phyloP scores from a whole-genome alignment of 2,888 invertebrate genomes.

The Heteropelma amictum region DNA sequence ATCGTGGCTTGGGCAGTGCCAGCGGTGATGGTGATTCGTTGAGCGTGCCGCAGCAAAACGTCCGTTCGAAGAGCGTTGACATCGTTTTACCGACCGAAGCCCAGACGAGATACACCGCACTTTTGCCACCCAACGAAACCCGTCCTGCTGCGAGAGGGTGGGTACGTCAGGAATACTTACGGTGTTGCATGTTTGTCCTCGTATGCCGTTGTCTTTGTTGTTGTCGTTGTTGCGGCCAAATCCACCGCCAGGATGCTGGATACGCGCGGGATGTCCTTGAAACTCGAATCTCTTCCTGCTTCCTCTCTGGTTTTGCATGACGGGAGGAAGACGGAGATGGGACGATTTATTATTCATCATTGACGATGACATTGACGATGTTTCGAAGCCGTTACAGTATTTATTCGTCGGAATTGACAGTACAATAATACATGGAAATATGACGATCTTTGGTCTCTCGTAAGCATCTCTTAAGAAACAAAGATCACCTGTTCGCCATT shows the following conservation, averaged over 20 bases:
- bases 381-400: too few relatives aligned
- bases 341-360: too few relatives aligned
- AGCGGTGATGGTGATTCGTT: conserved; percentile 84
- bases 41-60: conserved; percentile 85
- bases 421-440: too few relatives aligned
- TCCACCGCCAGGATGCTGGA: too few relatives aligned
- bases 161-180: conserved; percentile 64
- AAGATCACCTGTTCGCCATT: too few relatives aligned
- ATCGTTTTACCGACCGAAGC: conserved; percentile 92
- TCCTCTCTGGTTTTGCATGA: background rate
- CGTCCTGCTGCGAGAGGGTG: conserved; percentile 77
- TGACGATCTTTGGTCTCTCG: too few relatives aligned
- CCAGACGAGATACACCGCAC: conserved; percentile 91
- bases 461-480: too few relatives aligned
- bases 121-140: conserved; percentile 76
- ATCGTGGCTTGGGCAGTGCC: conserved; percentile 75
- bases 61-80: conserved; percentile 91
- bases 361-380: too few relatives aligned
- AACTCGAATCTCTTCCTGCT: background rate
- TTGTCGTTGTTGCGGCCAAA: background rate
- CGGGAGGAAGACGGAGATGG: background rate
- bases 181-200: conserved; percentile 13
- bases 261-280: background rate
- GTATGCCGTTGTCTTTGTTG: too few relatives aligned
- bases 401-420: too few relatives aligned